Conservation (phyloP, 2,797 vertebrate genomes). For the Lindbergichthys nudifrons region DNA sequence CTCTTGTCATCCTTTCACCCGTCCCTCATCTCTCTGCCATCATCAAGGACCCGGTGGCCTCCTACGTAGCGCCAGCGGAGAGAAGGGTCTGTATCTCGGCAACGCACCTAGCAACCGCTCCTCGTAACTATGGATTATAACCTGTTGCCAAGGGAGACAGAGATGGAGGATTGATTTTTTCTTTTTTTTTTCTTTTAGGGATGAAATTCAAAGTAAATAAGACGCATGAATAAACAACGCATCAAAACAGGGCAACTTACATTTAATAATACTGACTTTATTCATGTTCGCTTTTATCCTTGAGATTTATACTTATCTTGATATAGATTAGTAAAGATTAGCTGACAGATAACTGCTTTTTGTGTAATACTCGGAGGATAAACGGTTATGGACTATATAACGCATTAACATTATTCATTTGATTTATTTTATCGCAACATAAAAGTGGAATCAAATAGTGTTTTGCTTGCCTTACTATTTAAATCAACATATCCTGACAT, state of each 20-base stretch:
- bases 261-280: conserved; percentile 58
- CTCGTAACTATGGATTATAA: conserved; percentile 89
- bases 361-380: neutral
- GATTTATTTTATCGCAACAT: neutral
- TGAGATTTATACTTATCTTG: conserved; percentile 27
- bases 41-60: conserved; percentile 83
- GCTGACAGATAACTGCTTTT: conserved; percentile 9
- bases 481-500: neutral
- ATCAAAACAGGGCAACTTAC: conserved; percentile 36
- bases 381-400: neutral
- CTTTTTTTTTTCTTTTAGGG: conserved; percentile 47
- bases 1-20: conserved; percentile 79
- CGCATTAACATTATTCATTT: neutral
- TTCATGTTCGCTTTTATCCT: conserved; percentile 36
- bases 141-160: conserved; percentile 90
- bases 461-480: neutral
- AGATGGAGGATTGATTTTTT: conserved; percentile 86
- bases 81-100: conserved; percentile 86
- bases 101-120: conserved; percentile 88
- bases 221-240: conserved; percentile 73
- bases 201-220: conserved; percentile 80
- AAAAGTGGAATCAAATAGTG: neutral
- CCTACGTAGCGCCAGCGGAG: conserved; percentile 79
- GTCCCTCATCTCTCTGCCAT: conserved; percentile 78
- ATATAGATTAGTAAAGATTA: conserved; percentile 39